Evolutionary conservation across 2,113 vertebrate species (phyloP), one percentile per base, ranked within the genome.

Genomic region (Sus scrofa): DNA sequence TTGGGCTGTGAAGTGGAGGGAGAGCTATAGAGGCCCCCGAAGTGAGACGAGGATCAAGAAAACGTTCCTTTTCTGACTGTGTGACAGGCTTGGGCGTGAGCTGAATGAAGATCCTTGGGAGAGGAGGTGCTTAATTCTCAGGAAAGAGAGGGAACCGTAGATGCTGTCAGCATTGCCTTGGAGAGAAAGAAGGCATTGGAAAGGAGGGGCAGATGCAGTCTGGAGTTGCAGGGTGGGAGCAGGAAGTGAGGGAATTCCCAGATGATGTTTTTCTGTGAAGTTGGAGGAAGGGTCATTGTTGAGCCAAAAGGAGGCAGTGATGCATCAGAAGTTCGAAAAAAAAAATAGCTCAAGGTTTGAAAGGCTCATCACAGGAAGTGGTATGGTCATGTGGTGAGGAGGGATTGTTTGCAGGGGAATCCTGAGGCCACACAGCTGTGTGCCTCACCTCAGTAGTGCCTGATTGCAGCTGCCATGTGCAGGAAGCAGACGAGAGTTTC

Each of bases 361-460:
- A 73, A 85, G 52, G 16, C n/a, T 52, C 27, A 26, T 60, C 27
- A 12, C 44, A 78, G 70, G 27, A 77, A 83, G 37, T 44, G 27
- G 30, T 10, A 26, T 22, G 22, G 58, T 44, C 65, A 39, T 0
- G 0, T 39, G 22, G 37, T 1, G 13, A n/a, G 50, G 73, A 22
- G 19, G 54, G 16, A 37, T 63, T 70, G 16, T 52, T 56, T 37
- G 16, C 1, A 0, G 13, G 14, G 16, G 19, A 15, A 27, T 50
- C 2, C 2, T 6, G 73, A 60, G 71, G 22, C 44, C 62, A 5
- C 4, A 32, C 56, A 1, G 50, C 62, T 14, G 27, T 12, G 62
- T 32, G 62, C 7, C 32, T 52, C 10, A 58, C 20, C 22, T 54
- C n/a, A 34, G 32, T 9, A 32, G 13, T 2, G 52, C 24, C 73